Conservation (phyloP, 2,888 invertebrate genomes). For the Protophormia terraenovae region DNA sequence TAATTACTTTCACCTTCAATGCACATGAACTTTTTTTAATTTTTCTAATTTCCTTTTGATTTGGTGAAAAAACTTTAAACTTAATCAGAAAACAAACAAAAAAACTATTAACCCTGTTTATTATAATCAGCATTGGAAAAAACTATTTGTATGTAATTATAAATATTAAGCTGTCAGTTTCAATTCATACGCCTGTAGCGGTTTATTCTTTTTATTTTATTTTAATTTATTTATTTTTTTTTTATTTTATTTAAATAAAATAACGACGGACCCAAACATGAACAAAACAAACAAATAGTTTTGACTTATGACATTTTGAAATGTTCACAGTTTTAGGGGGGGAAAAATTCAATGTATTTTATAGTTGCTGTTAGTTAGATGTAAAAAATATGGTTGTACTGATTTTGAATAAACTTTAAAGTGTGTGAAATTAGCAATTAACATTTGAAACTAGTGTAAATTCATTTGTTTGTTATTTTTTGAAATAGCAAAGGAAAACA, state of each 20-base stretch:
- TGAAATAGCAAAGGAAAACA: background rate
- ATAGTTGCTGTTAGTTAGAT: background rate
- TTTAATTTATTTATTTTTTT: slow-evolving; percentile 15
- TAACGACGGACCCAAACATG: background rate
- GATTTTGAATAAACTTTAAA: slow-evolving; percentile 29
- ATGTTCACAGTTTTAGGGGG: slow-evolving; percentile 41
- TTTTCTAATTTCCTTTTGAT: slow-evolving; percentile 2
- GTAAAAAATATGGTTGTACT: slow-evolving; percentile 4
- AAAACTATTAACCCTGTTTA: slow-evolving; percentile 30
- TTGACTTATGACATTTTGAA: slow-evolving; percentile 68
- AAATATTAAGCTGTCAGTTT: slow-evolving; percentile 69
- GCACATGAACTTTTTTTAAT: background rate
- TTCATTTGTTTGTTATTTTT: background rate
- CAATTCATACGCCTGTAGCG: slow-evolving; percentile 67
- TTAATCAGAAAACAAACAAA: slow-evolving; percentile 1
- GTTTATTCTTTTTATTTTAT: slow-evolving; percentile 42
- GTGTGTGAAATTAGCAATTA: slow-evolving; percentile 25
- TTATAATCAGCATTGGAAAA: slow-evolving; percentile 39
- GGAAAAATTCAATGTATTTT: background rate
- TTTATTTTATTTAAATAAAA: slow-evolving; percentile 25
- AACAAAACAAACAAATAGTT: slow-evolving; percentile 58
- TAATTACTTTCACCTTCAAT: slow-evolving; percentile 23
- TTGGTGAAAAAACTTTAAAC: background rate
- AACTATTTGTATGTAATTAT: slow-evolving; percentile 46
- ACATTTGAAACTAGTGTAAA: background rate